These are phyloP conservation scores for Gallinago nigripennis DNA, from an alignment of 2,797 vertebrate genomes.

Conservation along the genomic window DNA sequence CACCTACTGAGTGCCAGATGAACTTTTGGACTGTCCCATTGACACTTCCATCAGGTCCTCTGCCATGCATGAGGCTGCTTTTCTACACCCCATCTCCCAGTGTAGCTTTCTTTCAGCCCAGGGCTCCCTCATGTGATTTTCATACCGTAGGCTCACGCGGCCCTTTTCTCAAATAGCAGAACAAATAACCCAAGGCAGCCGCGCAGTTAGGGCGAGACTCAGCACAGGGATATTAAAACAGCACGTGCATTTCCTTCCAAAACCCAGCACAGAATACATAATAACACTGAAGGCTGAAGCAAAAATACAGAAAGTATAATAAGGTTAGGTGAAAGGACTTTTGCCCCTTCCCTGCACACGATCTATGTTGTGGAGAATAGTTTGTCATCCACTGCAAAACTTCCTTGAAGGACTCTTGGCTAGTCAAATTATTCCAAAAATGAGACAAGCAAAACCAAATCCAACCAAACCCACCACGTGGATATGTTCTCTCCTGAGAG, in stretches of 20 bases:
- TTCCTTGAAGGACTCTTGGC: not conserved
- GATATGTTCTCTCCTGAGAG: not conserved
- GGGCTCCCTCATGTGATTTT: not conserved
- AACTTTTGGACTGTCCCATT: not conserved
- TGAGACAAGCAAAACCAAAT: slow-evolving; percentile 12
- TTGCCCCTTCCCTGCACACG: not conserved
- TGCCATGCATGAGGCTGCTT: not conserved
- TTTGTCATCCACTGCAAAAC: not conserved
- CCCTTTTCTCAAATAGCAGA: not conserved
- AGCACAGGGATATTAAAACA: slow-evolving; percentile 6
- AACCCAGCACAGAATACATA: not conserved
- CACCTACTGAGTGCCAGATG: not conserved
- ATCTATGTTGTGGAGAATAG: not conserved
- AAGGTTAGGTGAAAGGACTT: not conserved
- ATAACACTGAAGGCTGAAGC: not conserved
- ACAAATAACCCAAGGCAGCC: not conserved
- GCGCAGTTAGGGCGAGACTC: not conserved
- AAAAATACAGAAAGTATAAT: not conserved
- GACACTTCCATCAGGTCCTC: not conserved
- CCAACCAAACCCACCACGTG: not conserved
- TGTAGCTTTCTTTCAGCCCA: not conserved
- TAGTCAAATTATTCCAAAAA: slow-evolving; percentile 3
- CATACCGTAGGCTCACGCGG: not conserved
- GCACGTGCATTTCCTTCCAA: not conserved
- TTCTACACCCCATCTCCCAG: not conserved